Conservation (phyloP, 2,888 invertebrate species). For the Patella depressa region DNA sequence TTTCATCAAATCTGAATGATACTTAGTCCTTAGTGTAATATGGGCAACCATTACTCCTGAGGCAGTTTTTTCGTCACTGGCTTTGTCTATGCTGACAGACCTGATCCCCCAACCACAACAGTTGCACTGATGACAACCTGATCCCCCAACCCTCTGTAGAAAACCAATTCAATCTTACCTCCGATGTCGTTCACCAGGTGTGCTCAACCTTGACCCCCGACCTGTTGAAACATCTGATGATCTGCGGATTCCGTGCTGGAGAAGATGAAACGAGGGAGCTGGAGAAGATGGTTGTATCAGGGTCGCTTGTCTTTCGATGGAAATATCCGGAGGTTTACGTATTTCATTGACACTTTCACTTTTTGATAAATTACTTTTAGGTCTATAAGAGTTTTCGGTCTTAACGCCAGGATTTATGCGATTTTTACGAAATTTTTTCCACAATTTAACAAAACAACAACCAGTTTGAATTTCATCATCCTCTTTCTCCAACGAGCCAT, state of each 20-base stretch:
- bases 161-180: neutral
- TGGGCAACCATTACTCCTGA: no score
- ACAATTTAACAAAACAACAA: constrained; percentile 5
- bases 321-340: neutral
- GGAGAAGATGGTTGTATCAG: neutral
- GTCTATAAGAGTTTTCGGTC: neutral
- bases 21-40: no score
- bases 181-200: neutral
- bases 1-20: no score
- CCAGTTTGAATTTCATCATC: neutral
- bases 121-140: no score
- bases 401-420: neutral
- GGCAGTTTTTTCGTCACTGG: no score
- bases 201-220: neutral
- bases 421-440: neutral
- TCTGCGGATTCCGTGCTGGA: neutral
- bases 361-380: neutral
- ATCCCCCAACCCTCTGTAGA: neutral
- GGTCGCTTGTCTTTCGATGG: neutral
- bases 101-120: no score
- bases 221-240: neutral
- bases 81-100: no score
- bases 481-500: neutral
- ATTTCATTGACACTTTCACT: neutral
- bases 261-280: neutral